phyloP scores from a whole-genome alignment of 2,113 vertebrate genomes.

The Salvator merianae region DNA sequence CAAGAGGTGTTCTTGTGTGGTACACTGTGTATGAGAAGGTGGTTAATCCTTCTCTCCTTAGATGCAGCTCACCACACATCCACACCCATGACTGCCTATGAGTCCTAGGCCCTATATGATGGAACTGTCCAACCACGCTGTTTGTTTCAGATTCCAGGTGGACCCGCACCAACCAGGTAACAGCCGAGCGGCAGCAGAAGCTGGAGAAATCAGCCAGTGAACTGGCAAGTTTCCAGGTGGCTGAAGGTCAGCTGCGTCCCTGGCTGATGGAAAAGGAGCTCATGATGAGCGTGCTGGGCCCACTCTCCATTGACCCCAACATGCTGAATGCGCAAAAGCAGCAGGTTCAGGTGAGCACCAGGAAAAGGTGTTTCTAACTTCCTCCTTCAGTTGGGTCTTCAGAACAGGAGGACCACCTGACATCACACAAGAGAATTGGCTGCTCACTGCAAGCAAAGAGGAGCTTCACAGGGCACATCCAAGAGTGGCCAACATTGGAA shows the following conservation, averaged over 20 bases:
- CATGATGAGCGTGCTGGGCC: slow-evolving; percentile 98
- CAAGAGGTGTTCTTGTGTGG: no score
- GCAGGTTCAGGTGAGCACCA: slow-evolving; percentile 88
- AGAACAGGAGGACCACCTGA: neutral
- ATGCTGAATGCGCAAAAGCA: slow-evolving; percentile 97
- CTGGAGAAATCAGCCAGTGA: slow-evolving; percentile 90
- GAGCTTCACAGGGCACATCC: no score
- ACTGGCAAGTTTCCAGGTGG: slow-evolving; percentile 87
- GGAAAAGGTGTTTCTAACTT: neutral
- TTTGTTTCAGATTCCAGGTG: slow-evolving; percentile 85
- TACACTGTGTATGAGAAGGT: neutral
- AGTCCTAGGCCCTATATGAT: neutral
- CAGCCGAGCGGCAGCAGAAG: slow-evolving; percentile 86
- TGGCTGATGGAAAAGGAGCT: slow-evolving; percentile 97
- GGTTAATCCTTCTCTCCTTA: no score
- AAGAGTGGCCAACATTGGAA: neutral
- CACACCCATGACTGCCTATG: neutral
- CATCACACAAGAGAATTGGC: no score
- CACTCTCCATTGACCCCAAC: slow-evolving; percentile 96
- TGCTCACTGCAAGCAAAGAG: no score
- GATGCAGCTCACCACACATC: neutral
- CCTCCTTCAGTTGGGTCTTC: no score
- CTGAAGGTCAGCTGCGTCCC: slow-evolving; percentile 88
- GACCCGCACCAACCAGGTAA: slow-evolving; percentile 86
- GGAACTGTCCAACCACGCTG: accelerated